Evolutionary conservation across 2,797 vertebrate species (phyloP).

Genomic region (Acrossocheilus fasciatus): DNA sequence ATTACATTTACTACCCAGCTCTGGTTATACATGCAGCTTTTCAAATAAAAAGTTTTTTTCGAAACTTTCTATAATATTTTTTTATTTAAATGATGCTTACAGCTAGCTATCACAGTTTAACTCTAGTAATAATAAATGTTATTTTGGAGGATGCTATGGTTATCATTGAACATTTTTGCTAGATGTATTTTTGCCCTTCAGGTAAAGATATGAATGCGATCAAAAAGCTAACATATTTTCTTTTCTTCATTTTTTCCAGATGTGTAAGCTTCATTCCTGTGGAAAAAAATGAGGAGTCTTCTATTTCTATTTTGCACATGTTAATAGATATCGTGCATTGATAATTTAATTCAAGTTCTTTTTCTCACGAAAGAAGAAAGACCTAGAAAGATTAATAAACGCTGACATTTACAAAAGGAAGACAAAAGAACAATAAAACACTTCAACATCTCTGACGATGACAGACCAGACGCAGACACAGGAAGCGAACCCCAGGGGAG

Average conservation of each 20-base stretch:
- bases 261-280: conserved; percentile 71
- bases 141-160: background rate
- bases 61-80: too few relatives aligned
- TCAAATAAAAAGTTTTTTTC: too few relatives aligned
- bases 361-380: conserved; percentile 71
- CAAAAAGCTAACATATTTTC: conserved; percentile 43
- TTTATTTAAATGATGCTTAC: too few relatives aligned
- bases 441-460: conserved; percentile 51
- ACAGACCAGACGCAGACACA: conserved; percentile 57
- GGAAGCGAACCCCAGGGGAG: conserved; percentile 61
- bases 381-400: conserved; percentile 70
- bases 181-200: background rate
- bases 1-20: too few relatives aligned
- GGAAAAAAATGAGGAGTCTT: conserved; percentile 72
- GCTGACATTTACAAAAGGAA: conserved; percentile 63
- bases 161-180: background rate
- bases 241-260: conserved; percentile 66
- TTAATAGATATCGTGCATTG: conserved; percentile 84
- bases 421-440: conserved; percentile 41
- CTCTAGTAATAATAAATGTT: background rate
- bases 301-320: conserved; percentile 85
- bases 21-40: too few relatives aligned
- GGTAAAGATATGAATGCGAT: background rate
- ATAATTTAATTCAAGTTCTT: conserved; percentile 79
- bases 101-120: too few relatives aligned